Percentiles rank a stretch among this genome's conserved stretches.
These are phyloP conservation scores for Cossypha heuglini DNA, from an alignment of 2,797 vertebrate genomes.

Conservation along the genomic window DNA sequence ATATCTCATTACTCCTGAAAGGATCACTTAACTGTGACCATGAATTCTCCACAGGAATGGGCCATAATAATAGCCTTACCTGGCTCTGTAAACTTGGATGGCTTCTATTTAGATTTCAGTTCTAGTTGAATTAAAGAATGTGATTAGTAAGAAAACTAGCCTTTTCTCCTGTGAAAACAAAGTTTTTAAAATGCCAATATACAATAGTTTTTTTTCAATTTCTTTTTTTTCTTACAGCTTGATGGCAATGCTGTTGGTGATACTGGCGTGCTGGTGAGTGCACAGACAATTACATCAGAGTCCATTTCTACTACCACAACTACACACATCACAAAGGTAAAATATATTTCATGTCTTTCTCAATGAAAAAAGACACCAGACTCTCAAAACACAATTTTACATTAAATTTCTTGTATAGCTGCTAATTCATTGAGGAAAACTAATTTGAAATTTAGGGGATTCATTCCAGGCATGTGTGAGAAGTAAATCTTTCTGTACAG, in stretches of 20 bases:
- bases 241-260: conserved; percentile 84
- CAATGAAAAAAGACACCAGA: not conserved
- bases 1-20: not conserved
- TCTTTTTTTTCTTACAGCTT: conserved; percentile 71
- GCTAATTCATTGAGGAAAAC: not conserved
- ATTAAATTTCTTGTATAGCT: not conserved
- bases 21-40: not conserved
- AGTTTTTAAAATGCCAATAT: not conserved
- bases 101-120: not conserved
- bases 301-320: conserved; percentile 96
- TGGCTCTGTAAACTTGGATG: not conserved
- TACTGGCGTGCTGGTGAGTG: conserved; percentile 89
- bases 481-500: not conserved
- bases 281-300: conserved; percentile 97
- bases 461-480: not conserved
- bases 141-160: not conserved
- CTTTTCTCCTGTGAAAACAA: not conserved
- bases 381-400: not conserved
- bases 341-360: not conserved
- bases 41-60: not conserved
- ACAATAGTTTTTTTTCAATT: not conserved
- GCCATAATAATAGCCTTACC: not conserved
- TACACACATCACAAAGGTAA: conserved; percentile 98
- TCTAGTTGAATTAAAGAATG: not conserved
- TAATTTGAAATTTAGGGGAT: not conserved